Evolutionary conservation across 2,113 vertebrate genomes (phyloP).

Genomic region (Sphyrna mokarran): DNA sequence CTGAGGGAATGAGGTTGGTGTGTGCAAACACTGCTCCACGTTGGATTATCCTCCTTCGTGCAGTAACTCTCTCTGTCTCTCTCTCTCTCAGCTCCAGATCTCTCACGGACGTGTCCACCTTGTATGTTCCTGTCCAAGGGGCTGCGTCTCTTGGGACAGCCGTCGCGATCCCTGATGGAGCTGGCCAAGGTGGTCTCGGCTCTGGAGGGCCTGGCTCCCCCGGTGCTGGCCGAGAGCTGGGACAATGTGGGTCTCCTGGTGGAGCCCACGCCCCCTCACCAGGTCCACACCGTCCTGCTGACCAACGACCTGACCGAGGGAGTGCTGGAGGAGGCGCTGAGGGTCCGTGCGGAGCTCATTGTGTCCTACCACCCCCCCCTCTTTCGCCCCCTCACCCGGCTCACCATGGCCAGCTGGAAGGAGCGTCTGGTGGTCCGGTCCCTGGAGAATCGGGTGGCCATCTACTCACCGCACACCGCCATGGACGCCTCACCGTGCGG

Average conservation of each 20-base stretch:
- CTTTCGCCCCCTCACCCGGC: constrained; percentile 70
- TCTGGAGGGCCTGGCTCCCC: constrained; percentile 72
- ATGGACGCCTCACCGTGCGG: constrained; percentile 77
- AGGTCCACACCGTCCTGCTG: constrained; percentile 68
- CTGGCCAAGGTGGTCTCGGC: constrained; percentile 64
- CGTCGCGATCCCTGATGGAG: constrained; percentile 59
- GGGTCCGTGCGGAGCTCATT: constrained; percentile 66
- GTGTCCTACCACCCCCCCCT: constrained; percentile 89
- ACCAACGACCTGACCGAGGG: constrained; percentile 80
- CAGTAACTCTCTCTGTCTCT: too few species aligned
- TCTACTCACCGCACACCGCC: constrained; percentile 88
- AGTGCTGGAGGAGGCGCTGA: constrained; percentile 81
- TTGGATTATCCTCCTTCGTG: too few species aligned
- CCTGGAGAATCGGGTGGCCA: constrained; percentile 70
- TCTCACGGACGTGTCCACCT: too few species aligned
- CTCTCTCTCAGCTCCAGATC: not conserved
- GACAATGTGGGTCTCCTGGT: constrained; percentile 90
- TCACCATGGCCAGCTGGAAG: constrained; percentile 76
- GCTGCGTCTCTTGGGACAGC: not conserved
- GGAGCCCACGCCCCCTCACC: constrained; percentile 73
- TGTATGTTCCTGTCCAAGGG: not conserved
- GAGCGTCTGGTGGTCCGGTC: constrained; percentile 75
- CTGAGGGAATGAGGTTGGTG: too few species aligned
- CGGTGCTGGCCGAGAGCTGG: constrained; percentile 82
- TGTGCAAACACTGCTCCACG: too few species aligned